Conservation (phyloP, 2,797 vertebrate species). For the Selene dorsalis region DNA sequence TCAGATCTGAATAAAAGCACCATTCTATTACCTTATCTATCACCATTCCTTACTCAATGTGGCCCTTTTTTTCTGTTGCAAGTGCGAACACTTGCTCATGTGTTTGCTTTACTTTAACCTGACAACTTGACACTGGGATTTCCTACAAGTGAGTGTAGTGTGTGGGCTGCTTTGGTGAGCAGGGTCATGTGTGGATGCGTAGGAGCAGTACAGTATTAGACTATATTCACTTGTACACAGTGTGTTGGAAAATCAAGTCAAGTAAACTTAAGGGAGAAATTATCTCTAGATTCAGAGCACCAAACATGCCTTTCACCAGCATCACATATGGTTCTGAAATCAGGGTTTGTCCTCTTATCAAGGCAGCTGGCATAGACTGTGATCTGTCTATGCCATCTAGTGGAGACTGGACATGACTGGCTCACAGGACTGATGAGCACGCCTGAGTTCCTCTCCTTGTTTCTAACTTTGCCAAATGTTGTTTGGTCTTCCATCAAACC, state of each 20-base stretch:
- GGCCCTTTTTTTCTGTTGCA: slow-evolving; percentile 51
- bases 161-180: slow-evolving; percentile 76
- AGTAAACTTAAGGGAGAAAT: slow-evolving; percentile 14
- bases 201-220: slow-evolving; percentile 72
- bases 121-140: slow-evolving; percentile 79
- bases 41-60: slow-evolving; percentile 55
- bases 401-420: slow-evolving; percentile 27
- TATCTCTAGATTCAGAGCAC: neutral
- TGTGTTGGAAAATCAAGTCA: slow-evolving; percentile 15
- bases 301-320: neutral
- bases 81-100: slow-evolving; percentile 66
- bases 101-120: slow-evolving; percentile 72
- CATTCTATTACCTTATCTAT: too few species aligned
- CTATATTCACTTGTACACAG: slow-evolving; percentile 50
- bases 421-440: neutral
- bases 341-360: slow-evolving; percentile 8
- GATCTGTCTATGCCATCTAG: slow-evolving; percentile 64
- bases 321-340: neutral
- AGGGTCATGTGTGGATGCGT: slow-evolving; percentile 79
- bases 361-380: neutral
- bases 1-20: slow-evolving; percentile 38
- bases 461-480: neutral
- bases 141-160: slow-evolving; percentile 74
- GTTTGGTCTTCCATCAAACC: neutral
- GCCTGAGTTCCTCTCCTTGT: neutral